Conservation (phyloP, 2,113 vertebrate genomes). For the Anhinga anhinga region DNA sequence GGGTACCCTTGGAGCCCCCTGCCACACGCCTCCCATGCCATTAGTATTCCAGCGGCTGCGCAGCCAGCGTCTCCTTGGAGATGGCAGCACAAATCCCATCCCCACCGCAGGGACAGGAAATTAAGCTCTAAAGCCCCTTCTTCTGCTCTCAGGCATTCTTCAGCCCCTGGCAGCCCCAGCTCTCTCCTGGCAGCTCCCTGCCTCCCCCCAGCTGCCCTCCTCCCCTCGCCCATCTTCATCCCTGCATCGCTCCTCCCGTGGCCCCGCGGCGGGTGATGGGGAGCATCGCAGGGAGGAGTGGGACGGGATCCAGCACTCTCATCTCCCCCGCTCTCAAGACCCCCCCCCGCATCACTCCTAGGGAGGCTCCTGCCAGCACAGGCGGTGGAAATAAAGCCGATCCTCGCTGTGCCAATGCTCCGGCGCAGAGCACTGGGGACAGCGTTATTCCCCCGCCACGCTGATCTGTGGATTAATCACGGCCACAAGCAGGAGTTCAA, state of each 20-base stretch:
- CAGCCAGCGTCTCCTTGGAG: constrained; percentile 51
- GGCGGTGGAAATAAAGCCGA: not conserved
- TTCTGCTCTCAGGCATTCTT: constrained; percentile 43
- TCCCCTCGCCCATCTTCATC: not conserved
- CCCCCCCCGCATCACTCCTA: not conserved
- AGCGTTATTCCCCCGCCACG: fast-evolving
- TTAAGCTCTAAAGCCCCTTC: constrained; percentile 66
- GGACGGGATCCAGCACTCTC: not conserved
- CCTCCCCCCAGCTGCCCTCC: not conserved
- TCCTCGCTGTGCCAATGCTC: not conserved
- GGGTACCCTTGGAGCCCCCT: not conserved
- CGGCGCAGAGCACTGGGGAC: fast-evolving
- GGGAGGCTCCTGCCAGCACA: not conserved
- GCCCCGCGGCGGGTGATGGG: not conserved
- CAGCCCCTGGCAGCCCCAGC: constrained; percentile 1
- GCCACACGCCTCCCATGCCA: not conserved
- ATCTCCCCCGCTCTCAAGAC: fast-evolving
- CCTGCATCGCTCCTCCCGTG: not conserved
- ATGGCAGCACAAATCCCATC: constrained; percentile 52
- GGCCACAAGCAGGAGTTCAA: fast-evolving
- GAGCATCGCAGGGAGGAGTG: fast-evolving
- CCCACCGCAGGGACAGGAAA: constrained; percentile 59
- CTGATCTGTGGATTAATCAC: fast-evolving
- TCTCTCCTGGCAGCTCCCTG: constrained; percentile 2
- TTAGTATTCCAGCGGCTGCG: constrained; percentile 17